Evolutionary conservation across 2,797 vertebrate species (phyloP).

Genomic region (Helostoma temminkii): DNA sequence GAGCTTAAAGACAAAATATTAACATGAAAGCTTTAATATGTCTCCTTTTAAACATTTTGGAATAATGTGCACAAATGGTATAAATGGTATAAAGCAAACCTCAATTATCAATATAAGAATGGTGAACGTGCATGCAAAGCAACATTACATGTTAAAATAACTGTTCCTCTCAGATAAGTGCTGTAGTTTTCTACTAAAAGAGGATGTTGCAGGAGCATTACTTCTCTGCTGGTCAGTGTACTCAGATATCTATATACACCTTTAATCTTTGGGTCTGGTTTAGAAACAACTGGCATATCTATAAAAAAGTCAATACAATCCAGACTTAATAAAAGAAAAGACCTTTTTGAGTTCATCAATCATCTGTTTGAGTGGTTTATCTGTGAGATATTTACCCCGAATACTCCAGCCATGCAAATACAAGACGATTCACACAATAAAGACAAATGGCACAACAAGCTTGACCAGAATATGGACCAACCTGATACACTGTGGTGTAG

Average conservation of each 20-base stretch:
- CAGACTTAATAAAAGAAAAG: not conserved
- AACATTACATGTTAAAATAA: not conserved
- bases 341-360: not conserved
- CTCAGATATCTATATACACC: not conserved
- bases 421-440: not conserved
- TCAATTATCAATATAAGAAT: not conserved
- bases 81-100: not conserved
- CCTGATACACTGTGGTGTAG: not conserved
- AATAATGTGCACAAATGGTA: not conserved
- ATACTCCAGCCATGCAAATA: not conserved
- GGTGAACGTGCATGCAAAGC: not conserved
- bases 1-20: not conserved
- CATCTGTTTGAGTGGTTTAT: not conserved
- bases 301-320: not conserved
- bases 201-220: conserved; percentile 51
- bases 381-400: too few species aligned
- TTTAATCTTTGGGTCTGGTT: not conserved
- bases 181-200: conserved; percentile 40
- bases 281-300: not conserved
- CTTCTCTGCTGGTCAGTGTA: conserved; percentile 55
- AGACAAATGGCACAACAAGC: not conserved
- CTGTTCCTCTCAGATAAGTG: conserved; percentile 9
- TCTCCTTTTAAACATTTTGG: not conserved
- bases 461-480: not conserved
- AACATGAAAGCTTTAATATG: not conserved